A percentile compares a stretch with the other conserved stretches of the same genome.
Evolutionary conservation across 2,888 invertebrate genomes (phyloP).

Genomic region (Geophilus truncorum): DNA sequence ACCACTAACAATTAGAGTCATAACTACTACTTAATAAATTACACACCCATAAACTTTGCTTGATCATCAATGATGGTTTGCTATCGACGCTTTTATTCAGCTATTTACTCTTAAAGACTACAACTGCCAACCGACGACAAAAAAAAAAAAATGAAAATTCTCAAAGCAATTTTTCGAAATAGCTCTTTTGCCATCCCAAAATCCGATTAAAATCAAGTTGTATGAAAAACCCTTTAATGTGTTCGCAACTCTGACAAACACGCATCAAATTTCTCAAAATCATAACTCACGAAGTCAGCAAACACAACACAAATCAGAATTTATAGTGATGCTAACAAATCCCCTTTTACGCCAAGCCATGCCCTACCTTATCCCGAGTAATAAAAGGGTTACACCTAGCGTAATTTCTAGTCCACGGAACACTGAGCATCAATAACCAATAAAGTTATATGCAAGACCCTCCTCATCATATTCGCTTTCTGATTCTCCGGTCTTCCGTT

Average conservation of each 20-base stretch:
- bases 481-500: conserved; percentile 12
- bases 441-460: conserved; percentile 16
- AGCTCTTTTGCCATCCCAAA: background rate
- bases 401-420: conserved; percentile 23
- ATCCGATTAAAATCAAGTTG: background rate
- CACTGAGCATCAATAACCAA: conserved; percentile 27
- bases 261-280: background rate
- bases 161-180: background rate
- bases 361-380: background rate
- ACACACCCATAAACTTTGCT: background rate
- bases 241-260: background rate
- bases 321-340: background rate
- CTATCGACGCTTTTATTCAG: background rate
- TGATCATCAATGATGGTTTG: background rate
- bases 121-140: too few species aligned
- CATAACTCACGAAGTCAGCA: background rate
- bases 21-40: background rate
- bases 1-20: background rate
- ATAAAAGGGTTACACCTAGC: conserved; percentile 12
- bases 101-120: background rate
- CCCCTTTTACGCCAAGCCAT: background rate
- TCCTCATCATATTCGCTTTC: conserved; percentile 24
- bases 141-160: background rate
- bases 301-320: conserved; percentile 18
- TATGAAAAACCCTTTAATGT: background rate